Base-by-base conservation (phyloP, 1,140 invertebrate species). In the Drosophila chauvacae region DNA sequence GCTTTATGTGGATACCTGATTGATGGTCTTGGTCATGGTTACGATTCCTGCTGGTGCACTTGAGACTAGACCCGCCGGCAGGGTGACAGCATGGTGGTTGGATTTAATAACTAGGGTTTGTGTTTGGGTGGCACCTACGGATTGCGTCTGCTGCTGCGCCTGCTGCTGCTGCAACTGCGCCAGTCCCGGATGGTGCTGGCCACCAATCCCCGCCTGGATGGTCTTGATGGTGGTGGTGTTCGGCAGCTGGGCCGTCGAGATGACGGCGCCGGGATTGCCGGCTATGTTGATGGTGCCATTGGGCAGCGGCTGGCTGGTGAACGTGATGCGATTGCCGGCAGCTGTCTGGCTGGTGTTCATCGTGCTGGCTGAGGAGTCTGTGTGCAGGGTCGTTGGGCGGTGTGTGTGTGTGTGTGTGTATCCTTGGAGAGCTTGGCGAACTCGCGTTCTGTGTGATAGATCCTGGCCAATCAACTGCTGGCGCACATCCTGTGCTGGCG, bases 211-310 rank as follows among this genome's bases (percentile, higher is more conserved):
- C 14, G 91, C 81, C 57, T 87, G 87, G 73, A 94, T 94, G 59
- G 93, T 93, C 70, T 94, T 94, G 33, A 94, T 93, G 62, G 93
- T 93, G 44, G 93, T 93, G 42, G 92, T 92, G 42, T 92, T 91
- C 33, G 91, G 91, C 64, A 92, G 51, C 69, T 91, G 90, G 13
- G 91, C 79, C 48, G 91, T 91, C 23, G 91, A 92, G 48, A 92
- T 91, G 44, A 91, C 51, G 81, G 48, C 39, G 9, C 81, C 93
- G 44, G 60, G 76, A 53, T 64, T 77, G 13, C 64, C 80, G 26
- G 75, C 72, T 93, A 93, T 79, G 92, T 92, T 75, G 92, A 92
- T 81, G 69, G 94, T 94, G 81, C 95, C 94, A 93, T 95, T 95
- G 73, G 94, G 93, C 80, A 95, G 76, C 72, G 94, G 93, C 91